A percentile compares a stretch with the other conserved stretches of the same genome.
These are phyloP conservation scores for Rhysida immarginata DNA, from an alignment of 1,140 invertebrate genomes.

Conservation along the genomic window DNA sequence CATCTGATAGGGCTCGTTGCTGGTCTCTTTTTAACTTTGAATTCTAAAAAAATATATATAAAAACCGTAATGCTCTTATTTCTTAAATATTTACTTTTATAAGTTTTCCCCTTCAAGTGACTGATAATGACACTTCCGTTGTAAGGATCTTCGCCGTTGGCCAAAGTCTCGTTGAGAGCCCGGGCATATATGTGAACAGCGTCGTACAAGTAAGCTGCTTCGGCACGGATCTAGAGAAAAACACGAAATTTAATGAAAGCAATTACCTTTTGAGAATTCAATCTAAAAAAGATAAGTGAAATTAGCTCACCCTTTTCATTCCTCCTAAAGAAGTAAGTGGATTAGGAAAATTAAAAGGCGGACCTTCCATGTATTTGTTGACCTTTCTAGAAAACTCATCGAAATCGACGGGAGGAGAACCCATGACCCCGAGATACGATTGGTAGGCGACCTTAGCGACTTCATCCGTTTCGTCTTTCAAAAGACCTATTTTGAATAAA, in stretches of 20 bases:
- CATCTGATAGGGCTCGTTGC: background rate
- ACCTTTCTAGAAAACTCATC: conserved; percentile 57
- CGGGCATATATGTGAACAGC: conserved; percentile 68
- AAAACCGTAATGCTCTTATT: too few relatives aligned
- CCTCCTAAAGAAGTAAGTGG: conserved; percentile 50
- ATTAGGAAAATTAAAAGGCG: conserved; percentile 73
- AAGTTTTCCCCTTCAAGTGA: conserved; percentile 52
- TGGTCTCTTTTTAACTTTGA: conserved; percentile 13
- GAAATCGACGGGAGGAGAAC: conserved; percentile 35
- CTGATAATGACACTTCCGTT: conserved; percentile 56
- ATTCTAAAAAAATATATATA: background rate
- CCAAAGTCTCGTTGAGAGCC: conserved; percentile 49
- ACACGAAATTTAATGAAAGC: background rate
- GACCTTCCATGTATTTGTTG: conserved; percentile 56
- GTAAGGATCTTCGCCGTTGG: conserved; percentile 43
- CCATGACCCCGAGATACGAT: conserved; percentile 40
- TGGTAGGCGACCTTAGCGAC: conserved; percentile 43
- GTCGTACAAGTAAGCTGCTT: conserved; percentile 83
- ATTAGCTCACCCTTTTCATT: conserved; percentile 52
- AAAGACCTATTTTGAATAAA: too few relatives aligned
- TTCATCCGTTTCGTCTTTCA: conserved; percentile 43
- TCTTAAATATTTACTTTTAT: conserved; percentile 57
- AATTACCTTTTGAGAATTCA: background rate
- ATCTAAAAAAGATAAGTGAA: too few relatives aligned
- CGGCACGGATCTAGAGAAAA: conserved; percentile 53